Percentiles rank a stretch among this genome's conserved stretches.
phyloP scores from a whole-genome alignment of 2,797 vertebrate genomes.

The Cephalopachus bancanus region DNA sequence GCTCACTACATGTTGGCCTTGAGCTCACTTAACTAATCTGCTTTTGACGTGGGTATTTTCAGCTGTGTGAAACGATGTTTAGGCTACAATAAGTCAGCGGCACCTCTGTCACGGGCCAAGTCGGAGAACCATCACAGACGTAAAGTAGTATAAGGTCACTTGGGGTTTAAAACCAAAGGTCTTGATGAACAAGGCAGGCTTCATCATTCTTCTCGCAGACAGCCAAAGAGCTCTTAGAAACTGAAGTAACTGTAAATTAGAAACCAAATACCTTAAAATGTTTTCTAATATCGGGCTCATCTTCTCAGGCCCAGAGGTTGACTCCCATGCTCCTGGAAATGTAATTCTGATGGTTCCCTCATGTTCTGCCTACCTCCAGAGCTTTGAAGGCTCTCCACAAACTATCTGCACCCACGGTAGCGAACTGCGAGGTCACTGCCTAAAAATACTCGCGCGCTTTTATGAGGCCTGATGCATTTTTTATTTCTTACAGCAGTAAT shows the following conservation, averaged over 20 bases:
- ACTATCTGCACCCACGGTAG: background rate
- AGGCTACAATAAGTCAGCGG: background rate
- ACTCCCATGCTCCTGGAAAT: background rate
- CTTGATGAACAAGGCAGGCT: constrained; percentile 35
- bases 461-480: constrained; percentile 71
- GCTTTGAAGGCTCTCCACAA: background rate
- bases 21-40: background rate
- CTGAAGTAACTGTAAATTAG: constrained; percentile 44
- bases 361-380: background rate
- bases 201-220: background rate
- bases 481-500: constrained; percentile 71
- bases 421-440: background rate
- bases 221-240: constrained; percentile 41
- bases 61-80: background rate
- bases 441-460: constrained; percentile 68
- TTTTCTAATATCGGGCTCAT: constrained; percentile 53
- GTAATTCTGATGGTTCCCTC: background rate
- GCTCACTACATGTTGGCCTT: background rate
- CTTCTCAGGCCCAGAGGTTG: constrained; percentile 30
- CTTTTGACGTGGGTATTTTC: background rate
- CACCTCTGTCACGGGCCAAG: background rate
- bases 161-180: constrained; percentile 48
- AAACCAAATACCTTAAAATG: constrained; percentile 38
- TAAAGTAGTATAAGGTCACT: background rate
- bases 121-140: background rate